Base-by-base conservation (phyloP, 1,140 invertebrate genomes). In the fruit fly (Drosophila melanogaster) region DNA sequence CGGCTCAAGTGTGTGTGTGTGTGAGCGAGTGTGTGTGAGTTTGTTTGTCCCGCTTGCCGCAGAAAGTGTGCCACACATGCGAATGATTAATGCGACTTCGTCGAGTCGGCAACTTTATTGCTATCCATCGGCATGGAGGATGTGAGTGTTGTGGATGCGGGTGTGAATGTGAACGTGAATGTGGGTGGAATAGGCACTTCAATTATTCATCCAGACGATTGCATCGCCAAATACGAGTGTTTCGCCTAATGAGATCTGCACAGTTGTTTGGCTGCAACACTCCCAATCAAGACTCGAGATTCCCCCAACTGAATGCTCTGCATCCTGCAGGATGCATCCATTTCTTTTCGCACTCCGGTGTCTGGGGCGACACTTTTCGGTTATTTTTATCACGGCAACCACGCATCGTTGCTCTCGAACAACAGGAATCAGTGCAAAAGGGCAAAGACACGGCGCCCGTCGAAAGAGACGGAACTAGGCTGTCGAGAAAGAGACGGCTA, bases 351-450 rank as follows among this genome's bases (percentile, higher is more conserved):
- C 30, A 30, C 64, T 58, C 56, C 49, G 35, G 22, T 14, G 22
- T 47, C 22, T 24, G 22, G 44, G 24, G 44, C 55, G 73, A 58
- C 70, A 87, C 74, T 87, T 75, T 75, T 78, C 40, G 77, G 75
- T 61, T 77, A 81, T 85, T 87, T 86, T 86, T 86, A 86, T 86
- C 83, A 83, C 75, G 69, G 62, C 65, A 76, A 71, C 75, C 83
- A 86, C 83, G 83, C 83, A 83, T 86, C 83, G 83, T 69, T 87
- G 83, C 58, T 61, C 75, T 79, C 78, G 74, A 87, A 86, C 83
- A 86, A 86, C 85, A 87, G 83, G 53, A 64, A 77, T 67, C 64
- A 81, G 70, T 78, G 81, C 79, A 83, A 75, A 70, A 50, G 58
- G 64, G 44, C 62, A 38, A 37, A 30, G 58, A 60, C 43, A 33